phyloP scores from a whole-genome alignment of 2,888 invertebrate genomes.

The Congeria kusceri region DNA sequence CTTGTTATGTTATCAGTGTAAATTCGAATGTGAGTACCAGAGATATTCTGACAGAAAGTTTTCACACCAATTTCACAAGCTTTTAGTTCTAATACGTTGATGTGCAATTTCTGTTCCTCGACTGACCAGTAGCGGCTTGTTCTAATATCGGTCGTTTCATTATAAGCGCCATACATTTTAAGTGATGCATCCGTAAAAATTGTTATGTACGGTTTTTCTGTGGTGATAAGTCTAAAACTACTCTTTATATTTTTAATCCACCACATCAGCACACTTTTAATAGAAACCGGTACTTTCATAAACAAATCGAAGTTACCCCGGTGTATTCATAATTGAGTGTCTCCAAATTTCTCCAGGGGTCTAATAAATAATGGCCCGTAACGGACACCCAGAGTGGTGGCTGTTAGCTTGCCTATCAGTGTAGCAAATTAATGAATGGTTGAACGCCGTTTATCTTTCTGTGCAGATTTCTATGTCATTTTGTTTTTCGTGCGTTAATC shows the following conservation, averaged over 20 bases:
- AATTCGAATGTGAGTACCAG: neutral
- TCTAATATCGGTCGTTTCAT: neutral
- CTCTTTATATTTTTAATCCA: conserved; percentile 19
- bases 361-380: conserved; percentile 39
- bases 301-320: conserved; percentile 35
- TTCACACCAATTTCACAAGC: conserved; percentile 10
- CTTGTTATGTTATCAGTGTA: conserved; percentile 6
- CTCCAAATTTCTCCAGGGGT: conserved; percentile 34
- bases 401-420: conserved; percentile 35
- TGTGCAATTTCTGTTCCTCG: conserved; percentile 12
- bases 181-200: neutral
- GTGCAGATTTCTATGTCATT: conserved; percentile 8
- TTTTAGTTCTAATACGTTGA: conserved; percentile 22
- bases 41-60: conserved; percentile 22
- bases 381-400: conserved; percentile 36
- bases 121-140: conserved; percentile 22
- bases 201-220: neutral
- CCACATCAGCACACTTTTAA: conserved; percentile 22
- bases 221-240: neutral
- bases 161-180: neutral
- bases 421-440: conserved; percentile 34
- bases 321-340: conserved; percentile 14
- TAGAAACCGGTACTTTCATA: neutral
- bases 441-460: neutral
- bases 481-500: conserved; percentile 4